Conservation (phyloP, 1,140 invertebrate genomes). For the Lycorma delicatula region DNA sequence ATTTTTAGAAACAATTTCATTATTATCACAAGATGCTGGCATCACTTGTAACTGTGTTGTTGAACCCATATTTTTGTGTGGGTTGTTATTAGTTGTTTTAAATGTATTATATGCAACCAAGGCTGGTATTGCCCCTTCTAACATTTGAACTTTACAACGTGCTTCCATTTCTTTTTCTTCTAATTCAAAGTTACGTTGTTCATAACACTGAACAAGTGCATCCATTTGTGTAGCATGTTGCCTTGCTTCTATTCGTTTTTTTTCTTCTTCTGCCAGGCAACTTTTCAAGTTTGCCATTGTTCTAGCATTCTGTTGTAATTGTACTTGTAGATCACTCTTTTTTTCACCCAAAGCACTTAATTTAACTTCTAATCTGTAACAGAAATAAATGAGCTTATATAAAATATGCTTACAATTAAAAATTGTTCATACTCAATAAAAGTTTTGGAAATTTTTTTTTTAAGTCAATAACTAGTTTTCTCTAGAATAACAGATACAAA, state of each 20-base stretch:
- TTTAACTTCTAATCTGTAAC: constrained; percentile 30
- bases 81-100: constrained; percentile 26
- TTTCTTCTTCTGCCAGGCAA: constrained; percentile 23
- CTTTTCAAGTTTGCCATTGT: constrained; percentile 21
- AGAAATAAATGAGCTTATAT: not conserved
- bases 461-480: too few relatives aligned
- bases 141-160: constrained; percentile 46
- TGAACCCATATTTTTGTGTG: not conserved
- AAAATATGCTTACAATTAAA: not conserved
- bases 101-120: constrained; percentile 52
- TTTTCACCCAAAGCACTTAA: constrained; percentile 27
- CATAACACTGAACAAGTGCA: constrained; percentile 37
- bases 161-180: constrained; percentile 48
- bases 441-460: too few relatives aligned
- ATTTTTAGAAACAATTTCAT: not conserved
- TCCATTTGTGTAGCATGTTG: constrained; percentile 25
- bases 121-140: constrained; percentile 54
- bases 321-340: constrained; percentile 27
- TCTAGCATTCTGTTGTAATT: constrained; percentile 23
- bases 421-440: too few relatives aligned
- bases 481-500: too few relatives aligned
- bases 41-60: too few relatives aligned
- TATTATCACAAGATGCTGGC: not conserved
- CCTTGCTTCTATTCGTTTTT: constrained; percentile 24
- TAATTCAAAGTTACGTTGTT: constrained; percentile 47